These are phyloP conservation scores for Antheraea pernyi DNA, from an alignment of 1,140 invertebrate genomes.

Conservation along the genomic window DNA sequence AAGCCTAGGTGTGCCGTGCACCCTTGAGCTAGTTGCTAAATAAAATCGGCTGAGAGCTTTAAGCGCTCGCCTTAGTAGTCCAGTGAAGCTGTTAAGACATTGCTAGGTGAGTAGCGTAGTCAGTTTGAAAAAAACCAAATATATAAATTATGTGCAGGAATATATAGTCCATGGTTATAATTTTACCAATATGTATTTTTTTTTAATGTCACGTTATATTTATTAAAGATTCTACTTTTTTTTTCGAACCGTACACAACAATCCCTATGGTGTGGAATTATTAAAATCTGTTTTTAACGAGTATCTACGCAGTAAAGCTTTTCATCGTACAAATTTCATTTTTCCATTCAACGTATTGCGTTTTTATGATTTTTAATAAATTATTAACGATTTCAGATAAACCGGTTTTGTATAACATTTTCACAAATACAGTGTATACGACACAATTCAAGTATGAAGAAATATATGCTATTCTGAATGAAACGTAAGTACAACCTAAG, in stretches of 20 bases:
- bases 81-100: no score
- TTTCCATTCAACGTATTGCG: background rate
- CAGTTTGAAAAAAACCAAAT: no score
- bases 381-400: conserved; percentile 47
- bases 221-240: background rate
- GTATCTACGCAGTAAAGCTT: background rate
- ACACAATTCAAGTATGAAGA: conserved; percentile 52
- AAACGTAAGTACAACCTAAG: conserved; percentile 60
- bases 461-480: conserved; percentile 58
- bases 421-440: conserved; percentile 39
- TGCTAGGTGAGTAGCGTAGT: no score
- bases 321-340: background rate
- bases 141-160: no score
- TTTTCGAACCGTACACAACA: background rate
- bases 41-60: no score
- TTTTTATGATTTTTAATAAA: background rate
- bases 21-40: no score
- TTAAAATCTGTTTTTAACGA: background rate
- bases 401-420: conserved; percentile 48
- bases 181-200: no score
- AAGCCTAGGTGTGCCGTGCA: no score
- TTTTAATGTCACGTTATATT: background rate
- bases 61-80: no score
- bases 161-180: no score
- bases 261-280: background rate